Percentiles rank a stretch among this genome's conserved stretches.
phyloP scores from a whole-genome alignment of 2,888 invertebrate species.

The Lasioglossum villosulum region DNA sequence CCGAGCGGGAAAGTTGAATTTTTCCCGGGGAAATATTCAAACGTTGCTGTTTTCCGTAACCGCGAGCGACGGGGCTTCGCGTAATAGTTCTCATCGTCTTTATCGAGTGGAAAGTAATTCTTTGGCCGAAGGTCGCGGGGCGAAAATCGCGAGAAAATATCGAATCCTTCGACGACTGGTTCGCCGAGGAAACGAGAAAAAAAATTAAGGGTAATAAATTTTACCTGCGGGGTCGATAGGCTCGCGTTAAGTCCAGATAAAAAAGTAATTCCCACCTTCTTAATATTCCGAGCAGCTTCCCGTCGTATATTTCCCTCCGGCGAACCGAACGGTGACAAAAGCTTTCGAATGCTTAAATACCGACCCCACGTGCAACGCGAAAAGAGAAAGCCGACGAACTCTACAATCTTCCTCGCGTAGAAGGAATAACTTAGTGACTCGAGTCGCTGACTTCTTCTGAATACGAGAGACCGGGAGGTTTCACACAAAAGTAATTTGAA shows the following conservation, averaged over 20 bases:
- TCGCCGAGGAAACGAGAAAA: not conserved
- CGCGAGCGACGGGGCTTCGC: not conserved
- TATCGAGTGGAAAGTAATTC: constrained; percentile 43
- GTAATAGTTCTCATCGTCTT: constrained; percentile 10
- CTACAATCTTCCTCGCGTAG: not conserved
- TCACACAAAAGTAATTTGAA: not conserved
- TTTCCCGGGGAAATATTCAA: not conserved
- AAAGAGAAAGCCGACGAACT: not conserved
- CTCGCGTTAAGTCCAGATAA: constrained; percentile 49
- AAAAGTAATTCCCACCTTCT: constrained; percentile 53
- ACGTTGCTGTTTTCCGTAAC: not conserved
- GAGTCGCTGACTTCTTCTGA: not conserved
- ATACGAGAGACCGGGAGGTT: not conserved
- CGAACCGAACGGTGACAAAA: constrained; percentile 30
- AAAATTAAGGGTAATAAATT: constrained; percentile 51
- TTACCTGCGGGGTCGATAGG: constrained; percentile 37
- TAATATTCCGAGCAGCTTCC: constrained; percentile 42
- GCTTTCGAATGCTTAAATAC: constrained; percentile 37
- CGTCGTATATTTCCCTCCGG: constrained; percentile 30
- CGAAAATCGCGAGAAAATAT: constrained; percentile 38
- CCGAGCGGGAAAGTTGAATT: not conserved
- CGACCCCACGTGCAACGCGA: constrained; percentile 4
- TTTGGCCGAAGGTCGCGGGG: constrained; percentile 18
- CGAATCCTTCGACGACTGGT: constrained; percentile 18
- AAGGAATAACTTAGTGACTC: not conserved